Percentiles rank a stretch among this genome's conserved stretches.
Evolutionary conservation across 2,113 vertebrate species (phyloP).

Genomic region (Centropus unirufus): DNA sequence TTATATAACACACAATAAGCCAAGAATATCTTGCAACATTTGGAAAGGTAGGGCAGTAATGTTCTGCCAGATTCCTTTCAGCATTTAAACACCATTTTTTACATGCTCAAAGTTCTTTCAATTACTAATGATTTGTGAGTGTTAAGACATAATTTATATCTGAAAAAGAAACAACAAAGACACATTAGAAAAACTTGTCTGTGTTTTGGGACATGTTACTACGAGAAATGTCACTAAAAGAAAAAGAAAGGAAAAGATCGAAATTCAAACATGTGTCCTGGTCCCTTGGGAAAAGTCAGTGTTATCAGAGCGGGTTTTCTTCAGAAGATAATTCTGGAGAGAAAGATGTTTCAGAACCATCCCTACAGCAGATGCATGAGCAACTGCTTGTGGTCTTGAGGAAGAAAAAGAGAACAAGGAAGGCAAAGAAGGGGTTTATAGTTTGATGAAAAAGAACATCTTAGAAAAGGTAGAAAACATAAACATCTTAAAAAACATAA

Average conservation of each 20-base stretch:
- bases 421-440: neutral
- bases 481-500: neutral
- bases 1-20: conserved; percentile 51
- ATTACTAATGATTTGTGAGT: conserved; percentile 21
- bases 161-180: conserved; percentile 24
- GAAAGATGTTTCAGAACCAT: neutral
- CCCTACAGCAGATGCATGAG: neutral
- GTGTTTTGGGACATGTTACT: neutral
- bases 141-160: conserved; percentile 14
- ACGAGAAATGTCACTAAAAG: neutral
- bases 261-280: neutral
- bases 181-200: neutral
- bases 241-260: neutral
- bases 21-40: conserved; percentile 69
- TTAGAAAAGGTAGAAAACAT: neutral
- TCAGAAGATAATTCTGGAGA: neutral
- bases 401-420: neutral
- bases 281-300: neutral
- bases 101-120: conserved; percentile 45
- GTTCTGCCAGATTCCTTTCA: conserved; percentile 64
- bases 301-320: neutral
- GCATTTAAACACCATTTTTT: conserved; percentile 48
- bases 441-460: neutral
- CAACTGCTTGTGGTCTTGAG: neutral
- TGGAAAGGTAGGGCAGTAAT: conserved; percentile 62